Evolutionary conservation across 2,888 invertebrate genomes (phyloP), one percentile per base, ranked within the genome.

Genomic region (Diaperis boleti): DNA sequence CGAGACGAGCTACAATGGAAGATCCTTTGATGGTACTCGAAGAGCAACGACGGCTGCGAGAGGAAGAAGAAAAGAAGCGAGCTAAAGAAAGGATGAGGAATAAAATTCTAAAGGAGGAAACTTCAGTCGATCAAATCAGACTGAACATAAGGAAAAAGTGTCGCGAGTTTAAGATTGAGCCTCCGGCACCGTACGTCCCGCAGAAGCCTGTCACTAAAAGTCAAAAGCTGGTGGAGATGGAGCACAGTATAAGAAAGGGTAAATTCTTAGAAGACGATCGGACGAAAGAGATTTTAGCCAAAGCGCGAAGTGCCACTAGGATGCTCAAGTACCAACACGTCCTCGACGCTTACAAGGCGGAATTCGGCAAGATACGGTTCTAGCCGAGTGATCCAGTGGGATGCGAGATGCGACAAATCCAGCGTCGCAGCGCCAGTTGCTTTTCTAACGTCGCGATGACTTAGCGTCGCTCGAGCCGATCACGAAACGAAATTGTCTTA

Each of bases 201-300:
- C 56, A 74, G 4, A 77, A 77, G 42, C 81, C 81, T 1, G 76
- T 82, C 1, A 74, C 75, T 66, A 81, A 81, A 64, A 81, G 81
- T 49, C 72, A 74, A 14, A 78, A 79, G 55, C 60, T 81, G 62
- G 74, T 76, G 47, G 81, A 80, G 62, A 60, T 78, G 62, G 81
- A 82, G 61, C 66, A 69, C 31, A 78, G 79, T 54, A 79, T 81
- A 44, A 72, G 71, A 50, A 78, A 78, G 37, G 81, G 81, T 3
- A 80, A 77, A 5, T 82, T 82, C 69, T 78, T 81, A 67, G 81
- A 81, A 35, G 77, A 81, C 67, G 79, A 79, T 45, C 72, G 73
- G 29, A 80, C 81, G 4, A 79, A 77, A 62, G 75, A 76, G 64
- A 81, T 81, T 49, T 57, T 81, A 63, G 80, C 80, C 62, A 77